A percentile compares a stretch with the other conserved stretches of the same genome.
Conservation (phyloP, 2,113 vertebrate species). For the Chloropsis cyanopogon region DNA sequence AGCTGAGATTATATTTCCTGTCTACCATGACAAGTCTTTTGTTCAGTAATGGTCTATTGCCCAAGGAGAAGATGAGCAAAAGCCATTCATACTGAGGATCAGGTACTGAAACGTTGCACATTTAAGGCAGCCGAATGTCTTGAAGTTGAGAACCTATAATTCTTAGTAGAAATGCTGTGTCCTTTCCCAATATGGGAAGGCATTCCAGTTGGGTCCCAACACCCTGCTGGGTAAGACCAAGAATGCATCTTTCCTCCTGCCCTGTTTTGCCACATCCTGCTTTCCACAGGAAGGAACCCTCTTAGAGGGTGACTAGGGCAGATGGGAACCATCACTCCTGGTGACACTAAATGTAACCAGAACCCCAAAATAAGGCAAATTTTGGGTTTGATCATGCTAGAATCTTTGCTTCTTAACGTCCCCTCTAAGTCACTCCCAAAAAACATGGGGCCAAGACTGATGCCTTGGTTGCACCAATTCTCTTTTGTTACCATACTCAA, state of each 20-base stretch:
- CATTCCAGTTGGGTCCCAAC: neutral
- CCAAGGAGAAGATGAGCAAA: neutral
- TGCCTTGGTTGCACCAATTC: neutral
- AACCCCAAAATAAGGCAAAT: neutral
- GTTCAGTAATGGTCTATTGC: neutral
- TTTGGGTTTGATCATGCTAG: neutral
- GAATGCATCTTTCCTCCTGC: neutral
- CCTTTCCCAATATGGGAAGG: neutral
- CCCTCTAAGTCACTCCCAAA: neutral
- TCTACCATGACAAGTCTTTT: neutral
- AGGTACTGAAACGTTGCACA: neutral
- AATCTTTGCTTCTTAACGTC: neutral
- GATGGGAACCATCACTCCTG: neutral
- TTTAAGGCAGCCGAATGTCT: neutral
- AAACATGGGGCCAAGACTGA: neutral
- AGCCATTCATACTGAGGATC: neutral
- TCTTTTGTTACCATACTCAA: neutral
- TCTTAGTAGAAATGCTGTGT: neutral
- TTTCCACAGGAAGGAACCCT: neutral
- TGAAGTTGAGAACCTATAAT: neutral
- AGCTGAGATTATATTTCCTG: neutral
- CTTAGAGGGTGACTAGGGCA: accelerated
- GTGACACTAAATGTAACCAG: neutral
- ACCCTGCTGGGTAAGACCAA: neutral
- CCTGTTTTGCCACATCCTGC: neutral